Percentiles rank a stretch among this genome's conserved stretches.
phyloP scores from a whole-genome alignment of 2,888 invertebrate genomes.

The Andrena haemorrhoa region DNA sequence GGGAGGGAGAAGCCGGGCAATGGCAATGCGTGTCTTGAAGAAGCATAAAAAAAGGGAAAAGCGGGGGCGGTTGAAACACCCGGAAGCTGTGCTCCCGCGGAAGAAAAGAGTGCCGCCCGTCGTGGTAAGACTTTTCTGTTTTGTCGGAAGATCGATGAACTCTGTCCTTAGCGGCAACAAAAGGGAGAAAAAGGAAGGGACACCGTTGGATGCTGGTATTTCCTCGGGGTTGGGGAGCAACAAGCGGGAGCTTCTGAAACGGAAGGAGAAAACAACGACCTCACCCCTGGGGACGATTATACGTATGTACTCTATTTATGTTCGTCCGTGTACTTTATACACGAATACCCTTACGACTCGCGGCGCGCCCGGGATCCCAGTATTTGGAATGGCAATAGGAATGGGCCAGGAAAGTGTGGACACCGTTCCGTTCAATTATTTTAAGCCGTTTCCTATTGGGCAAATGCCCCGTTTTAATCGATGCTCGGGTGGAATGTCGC shows the following conservation, averaged over 20 bases:
- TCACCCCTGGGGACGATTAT: slow-evolving; percentile 24
- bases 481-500: background rate
- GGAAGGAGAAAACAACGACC: slow-evolving; percentile 39
- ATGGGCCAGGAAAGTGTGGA: background rate
- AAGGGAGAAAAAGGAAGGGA: slow-evolving; percentile 4
- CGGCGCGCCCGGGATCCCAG: background rate
- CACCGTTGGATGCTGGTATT: slow-evolving; percentile 26
- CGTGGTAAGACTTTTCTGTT: slow-evolving; percentile 42
- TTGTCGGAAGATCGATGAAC: slow-evolving; percentile 69
- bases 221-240: slow-evolving; percentile 46
- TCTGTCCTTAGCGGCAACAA: slow-evolving; percentile 48
- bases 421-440: background rate
- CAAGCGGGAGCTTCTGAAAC: slow-evolving; percentile 31
- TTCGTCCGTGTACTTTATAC: background rate
- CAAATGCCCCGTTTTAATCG: background rate
- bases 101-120: slow-evolving; percentile 45
- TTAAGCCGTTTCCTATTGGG: background rate
- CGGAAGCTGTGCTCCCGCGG: slow-evolving; percentile 60
- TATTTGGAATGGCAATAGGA: slow-evolving; percentile 10
- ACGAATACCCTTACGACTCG: background rate
- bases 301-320: background rate
- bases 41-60: slow-evolving; percentile 10
- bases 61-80: slow-evolving; percentile 41
- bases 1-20: slow-evolving; percentile 20
- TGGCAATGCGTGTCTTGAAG: slow-evolving; percentile 43